Evolutionary conservation across 2,113 vertebrate species (phyloP), one percentile per base, ranked within the genome.

Genomic region (Pachypanchax playfairii): DNA sequence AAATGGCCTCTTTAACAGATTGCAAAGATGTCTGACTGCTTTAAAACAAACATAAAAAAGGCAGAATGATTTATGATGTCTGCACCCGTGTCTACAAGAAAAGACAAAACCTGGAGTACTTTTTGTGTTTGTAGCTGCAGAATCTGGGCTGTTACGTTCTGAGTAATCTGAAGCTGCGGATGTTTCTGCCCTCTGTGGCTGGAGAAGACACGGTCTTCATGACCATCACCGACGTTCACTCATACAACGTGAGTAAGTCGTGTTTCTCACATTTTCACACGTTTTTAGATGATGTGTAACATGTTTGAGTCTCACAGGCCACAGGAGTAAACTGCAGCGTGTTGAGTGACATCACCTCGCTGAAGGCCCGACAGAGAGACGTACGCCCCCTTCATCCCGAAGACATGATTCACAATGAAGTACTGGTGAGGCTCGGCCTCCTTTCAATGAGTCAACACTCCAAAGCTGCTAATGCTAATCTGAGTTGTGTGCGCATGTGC

Each of bases 131-230:
- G 31, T 72, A 98, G 96, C 86, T 98, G 39, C 96, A 94, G 81
- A 98, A 98, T 57, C 89, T 95, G 0, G 96, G 94, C 64, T 98
- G 96, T 57, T 98, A 94, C 59, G 70, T 87, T 0, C 73, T 95
- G 53, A 88, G 62, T 22, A 92, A 94, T 10, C 49, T 98, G 80
- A 88, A 93, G 64, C 61, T 98, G 52, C 86, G 61, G 33, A 82
- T 97, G 57, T 75, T 79, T 38, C 89, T 96, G 61, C 96, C 96
- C 0, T 89, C 95, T 0, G 88, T 93, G 63, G 94, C 93, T 42
- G 89, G 91, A 2, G 92, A 71, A 54, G 89, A 91, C 51, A 66
- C 58, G 29, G 72, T 91, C 57, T 95, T 98, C 70, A 91, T 96
- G 72, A 92, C 92, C 0, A 71, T 98, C 64, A 94, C 92, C 0